Conservation (phyloP, 2,113 vertebrate genomes). For the Odobenus rosmarus region DNA sequence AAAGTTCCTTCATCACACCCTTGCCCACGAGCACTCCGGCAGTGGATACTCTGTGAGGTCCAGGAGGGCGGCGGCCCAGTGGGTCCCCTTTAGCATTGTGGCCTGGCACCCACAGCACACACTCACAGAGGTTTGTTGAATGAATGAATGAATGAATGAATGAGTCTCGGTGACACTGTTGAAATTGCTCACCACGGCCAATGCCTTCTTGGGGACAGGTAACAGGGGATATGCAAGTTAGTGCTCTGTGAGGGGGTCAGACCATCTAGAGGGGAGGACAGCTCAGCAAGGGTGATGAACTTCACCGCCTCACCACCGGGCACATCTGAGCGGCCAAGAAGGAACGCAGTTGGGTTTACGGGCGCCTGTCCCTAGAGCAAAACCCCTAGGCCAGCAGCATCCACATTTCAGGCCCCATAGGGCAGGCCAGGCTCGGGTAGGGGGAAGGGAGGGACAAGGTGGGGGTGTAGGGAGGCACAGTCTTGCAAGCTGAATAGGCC, state of each 20-base stretch:
- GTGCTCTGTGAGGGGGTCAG: background rate
- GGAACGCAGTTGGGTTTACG: rapidly evolving
- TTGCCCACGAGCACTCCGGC: rapidly evolving
- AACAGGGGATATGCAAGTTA: background rate
- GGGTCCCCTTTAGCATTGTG: background rate
- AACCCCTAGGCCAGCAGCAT: background rate
- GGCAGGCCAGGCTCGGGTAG: background rate
- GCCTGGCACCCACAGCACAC: background rate
- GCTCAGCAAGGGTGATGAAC: background rate
- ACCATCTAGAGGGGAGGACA: background rate
- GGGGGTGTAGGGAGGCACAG: too few species aligned
- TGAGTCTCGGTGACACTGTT: background rate
- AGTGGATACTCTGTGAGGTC: background rate
- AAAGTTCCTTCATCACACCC: background rate
- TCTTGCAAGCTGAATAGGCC: background rate
- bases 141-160: background rate
- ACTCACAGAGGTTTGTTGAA: background rate
- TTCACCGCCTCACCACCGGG: background rate
- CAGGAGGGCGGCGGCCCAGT: too few species aligned
- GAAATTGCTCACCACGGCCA: background rate
- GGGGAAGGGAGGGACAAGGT: too few species aligned
- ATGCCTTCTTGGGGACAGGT: background rate
- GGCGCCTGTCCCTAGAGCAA: rapidly evolving
- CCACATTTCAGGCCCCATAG: background rate
- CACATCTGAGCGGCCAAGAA: background rate